phyloP scores from a whole-genome alignment of 2,797 vertebrate genomes.

The Alca torda region DNA sequence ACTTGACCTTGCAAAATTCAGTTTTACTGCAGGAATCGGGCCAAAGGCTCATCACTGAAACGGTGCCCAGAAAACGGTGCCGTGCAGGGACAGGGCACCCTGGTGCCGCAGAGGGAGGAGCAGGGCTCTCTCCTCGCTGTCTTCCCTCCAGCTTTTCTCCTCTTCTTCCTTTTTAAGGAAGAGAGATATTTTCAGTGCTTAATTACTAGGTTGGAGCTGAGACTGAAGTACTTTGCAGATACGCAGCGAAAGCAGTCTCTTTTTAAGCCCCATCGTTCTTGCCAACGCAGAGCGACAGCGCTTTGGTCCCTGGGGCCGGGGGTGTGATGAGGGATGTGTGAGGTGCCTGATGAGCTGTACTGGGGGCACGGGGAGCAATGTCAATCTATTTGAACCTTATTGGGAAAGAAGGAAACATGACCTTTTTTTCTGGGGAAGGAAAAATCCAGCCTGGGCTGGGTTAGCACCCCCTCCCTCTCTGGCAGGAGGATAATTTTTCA shows the following conservation, averaged over 20 bases:
- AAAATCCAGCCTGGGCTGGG: not conserved
- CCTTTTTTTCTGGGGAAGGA: not conserved
- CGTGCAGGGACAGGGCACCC: not conserved
- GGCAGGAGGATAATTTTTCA: not conserved
- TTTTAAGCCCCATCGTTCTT: too few species aligned
- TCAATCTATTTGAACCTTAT: not conserved
- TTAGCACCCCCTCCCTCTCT: not conserved
- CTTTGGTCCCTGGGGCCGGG: not conserved
- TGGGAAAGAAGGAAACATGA: not conserved
- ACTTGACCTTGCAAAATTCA: not conserved
- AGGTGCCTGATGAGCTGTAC: accelerated
- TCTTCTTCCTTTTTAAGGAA: slow-evolving; percentile 44
- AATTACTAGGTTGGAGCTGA: slow-evolving; percentile 4
- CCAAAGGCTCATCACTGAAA: not conserved
- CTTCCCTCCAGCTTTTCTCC: not conserved
- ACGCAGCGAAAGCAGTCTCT: not conserved
- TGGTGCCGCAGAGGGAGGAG: not conserved
- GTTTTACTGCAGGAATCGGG: not conserved
- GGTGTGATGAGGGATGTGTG: accelerated
- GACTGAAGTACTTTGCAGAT: not conserved
- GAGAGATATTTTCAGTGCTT: slow-evolving; percentile 20
- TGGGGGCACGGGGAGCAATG: accelerated
- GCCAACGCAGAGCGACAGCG: too few species aligned
- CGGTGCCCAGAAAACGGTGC: not conserved
- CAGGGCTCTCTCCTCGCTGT: not conserved